Conservation (phyloP, 2,113 vertebrate genomes). For the Xyliphius kryptos region DNA sequence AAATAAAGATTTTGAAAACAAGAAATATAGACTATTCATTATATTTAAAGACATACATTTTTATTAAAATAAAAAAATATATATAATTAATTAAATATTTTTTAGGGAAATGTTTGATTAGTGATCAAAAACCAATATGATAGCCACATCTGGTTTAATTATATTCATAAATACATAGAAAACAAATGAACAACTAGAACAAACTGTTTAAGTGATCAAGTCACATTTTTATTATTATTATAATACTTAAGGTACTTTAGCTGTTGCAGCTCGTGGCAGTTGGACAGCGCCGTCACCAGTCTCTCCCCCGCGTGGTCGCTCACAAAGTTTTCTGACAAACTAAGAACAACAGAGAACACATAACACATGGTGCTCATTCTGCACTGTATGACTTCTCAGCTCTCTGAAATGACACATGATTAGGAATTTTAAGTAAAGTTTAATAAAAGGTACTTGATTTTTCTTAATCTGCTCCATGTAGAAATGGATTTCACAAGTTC, state of each 20-base stretch:
- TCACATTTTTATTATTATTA: neutral
- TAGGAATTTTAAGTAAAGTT: neutral
- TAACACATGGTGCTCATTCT: conserved; percentile 1
- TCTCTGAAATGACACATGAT: too few species aligned
- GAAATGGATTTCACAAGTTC: conserved; percentile 61
- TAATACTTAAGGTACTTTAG: conserved; percentile 66
- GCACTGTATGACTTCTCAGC: neutral
- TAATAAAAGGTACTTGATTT: conserved; percentile 65
- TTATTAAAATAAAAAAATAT: too few species aligned
- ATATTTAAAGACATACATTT: too few species aligned
- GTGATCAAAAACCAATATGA: too few species aligned
- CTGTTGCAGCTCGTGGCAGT: conserved; percentile 65
- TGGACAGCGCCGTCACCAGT: conserved; percentile 59
- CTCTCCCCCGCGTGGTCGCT: conserved; percentile 59
- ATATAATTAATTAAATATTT: too few species aligned
- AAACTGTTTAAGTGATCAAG: too few species aligned
- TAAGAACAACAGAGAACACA: conserved; percentile 43
- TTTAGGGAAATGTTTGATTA: too few species aligned
- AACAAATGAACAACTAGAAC: too few species aligned
- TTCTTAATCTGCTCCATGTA: conserved; percentile 63
- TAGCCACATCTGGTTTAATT: too few species aligned
- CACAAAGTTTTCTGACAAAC: conserved; percentile 70
- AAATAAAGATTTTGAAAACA: too few species aligned
- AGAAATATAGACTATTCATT: too few species aligned
- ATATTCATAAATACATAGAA: too few species aligned